phyloP scores from a whole-genome alignment of 2,888 invertebrate genomes.

The Caenorhabditis sp. region DNA sequence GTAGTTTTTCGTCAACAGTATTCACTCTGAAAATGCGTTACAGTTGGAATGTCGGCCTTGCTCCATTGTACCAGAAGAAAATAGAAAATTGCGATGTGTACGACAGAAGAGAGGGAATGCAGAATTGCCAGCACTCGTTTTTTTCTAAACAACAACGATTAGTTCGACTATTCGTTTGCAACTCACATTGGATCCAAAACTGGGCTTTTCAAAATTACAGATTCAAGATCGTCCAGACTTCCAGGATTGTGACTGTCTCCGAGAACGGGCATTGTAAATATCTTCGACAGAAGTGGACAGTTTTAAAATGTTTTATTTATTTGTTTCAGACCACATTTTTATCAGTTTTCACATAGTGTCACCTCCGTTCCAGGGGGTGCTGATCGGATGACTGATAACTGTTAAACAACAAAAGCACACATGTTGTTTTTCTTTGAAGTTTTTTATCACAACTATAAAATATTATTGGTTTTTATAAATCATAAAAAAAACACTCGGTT shows the following conservation, averaged over 20 bases:
- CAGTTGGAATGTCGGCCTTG: conserved; percentile 12
- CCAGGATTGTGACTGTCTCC: background rate
- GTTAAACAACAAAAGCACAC: background rate
- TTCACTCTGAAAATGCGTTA: conserved; percentile 42
- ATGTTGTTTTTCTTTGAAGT: background rate
- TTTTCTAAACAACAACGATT: conserved; percentile 11
- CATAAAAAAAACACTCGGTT: too few relatives aligned
- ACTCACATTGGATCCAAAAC: conserved; percentile 7
- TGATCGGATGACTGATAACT: conserved; percentile 25
- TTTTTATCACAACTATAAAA: background rate
- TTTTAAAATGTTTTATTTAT: background rate
- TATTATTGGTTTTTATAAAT: too few relatives aligned
- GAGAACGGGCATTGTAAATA: too few relatives aligned
- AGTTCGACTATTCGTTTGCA: background rate
- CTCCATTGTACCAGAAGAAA: conserved; percentile 48
- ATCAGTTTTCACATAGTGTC: background rate
- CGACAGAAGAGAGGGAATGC: conserved; percentile 17
- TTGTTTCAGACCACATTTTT: conserved; percentile 3
- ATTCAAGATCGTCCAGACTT: background rate
- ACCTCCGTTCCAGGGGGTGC: conserved; percentile 20
- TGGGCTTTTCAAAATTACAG: background rate
- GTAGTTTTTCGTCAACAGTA: background rate
- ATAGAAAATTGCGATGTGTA: conserved; percentile 24
- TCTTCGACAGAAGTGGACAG: too few relatives aligned
- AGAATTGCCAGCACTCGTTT: conserved; percentile 18